These are phyloP conservation scores for Tenebrosternarchus preto DNA, from an alignment of 2,113 vertebrate species.

Conservation along the genomic window DNA sequence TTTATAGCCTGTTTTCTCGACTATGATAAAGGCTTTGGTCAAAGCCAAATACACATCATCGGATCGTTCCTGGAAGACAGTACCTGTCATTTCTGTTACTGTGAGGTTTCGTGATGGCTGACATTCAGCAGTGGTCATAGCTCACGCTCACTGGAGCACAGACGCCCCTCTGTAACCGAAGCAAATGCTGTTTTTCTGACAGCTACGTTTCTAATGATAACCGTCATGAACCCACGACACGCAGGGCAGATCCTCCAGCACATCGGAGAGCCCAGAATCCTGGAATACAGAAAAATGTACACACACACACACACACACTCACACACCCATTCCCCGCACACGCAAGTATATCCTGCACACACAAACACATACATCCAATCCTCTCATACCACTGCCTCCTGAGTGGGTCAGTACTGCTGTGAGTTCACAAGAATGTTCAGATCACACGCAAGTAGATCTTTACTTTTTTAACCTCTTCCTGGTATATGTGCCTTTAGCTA, in stretches of 20 bases:
- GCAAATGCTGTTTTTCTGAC: not conserved
- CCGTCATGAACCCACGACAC: not conserved
- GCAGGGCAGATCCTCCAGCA: not conserved
- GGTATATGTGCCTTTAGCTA: slow-evolving; percentile 8
- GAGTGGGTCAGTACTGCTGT: too few species aligned
- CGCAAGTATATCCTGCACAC: too few species aligned
- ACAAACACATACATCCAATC: not conserved
- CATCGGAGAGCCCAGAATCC: not conserved
- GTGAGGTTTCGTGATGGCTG: slow-evolving; percentile 8
- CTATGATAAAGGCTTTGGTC: too few species aligned
- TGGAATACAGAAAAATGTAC: not conserved
- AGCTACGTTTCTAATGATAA: not conserved
- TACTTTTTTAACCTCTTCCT: not conserved
- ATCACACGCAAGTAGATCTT: not conserved
- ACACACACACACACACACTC: not conserved
- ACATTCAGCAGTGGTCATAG: slow-evolving; percentile 23
- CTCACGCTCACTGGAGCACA: slow-evolving; percentile 15
- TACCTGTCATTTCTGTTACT: not conserved
- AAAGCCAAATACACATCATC: too few species aligned
- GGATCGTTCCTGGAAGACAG: not conserved
- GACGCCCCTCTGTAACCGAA: not conserved
- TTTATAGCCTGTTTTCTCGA: too few species aligned
- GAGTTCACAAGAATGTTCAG: not conserved
- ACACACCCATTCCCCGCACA: not conserved
- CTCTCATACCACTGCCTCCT: not conserved